Base-by-base conservation (phyloP, 92 coral and sea anemone genomes). In the Parazoanthus darwini region DNA sequence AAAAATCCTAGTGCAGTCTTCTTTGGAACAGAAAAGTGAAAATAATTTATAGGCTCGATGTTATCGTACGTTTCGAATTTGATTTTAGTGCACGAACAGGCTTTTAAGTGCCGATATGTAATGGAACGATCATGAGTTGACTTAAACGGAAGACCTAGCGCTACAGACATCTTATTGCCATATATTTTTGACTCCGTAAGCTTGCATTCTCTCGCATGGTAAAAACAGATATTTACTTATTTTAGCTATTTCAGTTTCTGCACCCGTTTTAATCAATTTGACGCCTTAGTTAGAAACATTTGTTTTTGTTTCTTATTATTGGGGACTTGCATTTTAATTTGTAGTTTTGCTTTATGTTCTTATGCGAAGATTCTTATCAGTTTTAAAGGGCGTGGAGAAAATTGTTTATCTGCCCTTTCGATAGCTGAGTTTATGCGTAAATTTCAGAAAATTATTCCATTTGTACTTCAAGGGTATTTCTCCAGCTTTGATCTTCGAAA, bases 241-340 rank as follows among this genome's bases (percentile, higher is more conserved):
- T 56, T 20, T 22, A 79, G 18, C 84, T 18, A 58, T 46, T 46
- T 20, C 72, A 58, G 26, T 56, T 80, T 33, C 68, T 33, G 72
- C 48, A 58, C 20, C 68, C 46, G 16, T 56, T 33, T 80, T 80
- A 35, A 80, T 35, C 18, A 56, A 26, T 29, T 18, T 63, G 22
- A 59, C 72, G 63, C 68, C 43, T 73, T 73, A 20, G 15, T 11
- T 73, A 80, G 71, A 80, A 36, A 80, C 85, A 56, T 11, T 80
- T 80, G 44, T 18, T 56, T 20, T 56, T 22, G 44, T 46, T 54
- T 6, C 72, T 58, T 58, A 54, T 54, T 80, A 80, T 68, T 80
- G 70, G 18, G 22, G 22, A 80, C 73, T 36, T 20, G 36, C 26
- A 50, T 29, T 79, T 79, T 65, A 18, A 35, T 56, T 36, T 18